phyloP scores from a whole-genome alignment of 2,888 invertebrate species.

The Hecatera dysodea region DNA sequence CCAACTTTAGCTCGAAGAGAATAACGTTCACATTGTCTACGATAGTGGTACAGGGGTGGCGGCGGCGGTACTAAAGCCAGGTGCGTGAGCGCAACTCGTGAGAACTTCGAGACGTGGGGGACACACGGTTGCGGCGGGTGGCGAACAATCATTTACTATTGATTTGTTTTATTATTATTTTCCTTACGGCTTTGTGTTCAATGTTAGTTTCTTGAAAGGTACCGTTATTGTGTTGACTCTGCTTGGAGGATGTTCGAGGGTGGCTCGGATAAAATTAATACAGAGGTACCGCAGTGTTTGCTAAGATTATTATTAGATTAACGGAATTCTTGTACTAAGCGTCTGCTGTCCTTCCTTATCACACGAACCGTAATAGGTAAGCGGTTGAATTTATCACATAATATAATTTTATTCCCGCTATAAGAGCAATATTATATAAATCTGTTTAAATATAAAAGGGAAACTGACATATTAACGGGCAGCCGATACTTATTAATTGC shows the following conservation, averaged over 20 bases:
- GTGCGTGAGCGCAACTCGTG: constrained; percentile 58
- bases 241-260: constrained; percentile 49
- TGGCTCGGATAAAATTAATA: constrained; percentile 47
- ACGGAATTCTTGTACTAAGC: background rate
- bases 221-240: constrained; percentile 45
- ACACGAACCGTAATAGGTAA: background rate
- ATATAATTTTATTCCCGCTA: too few relatives aligned
- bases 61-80: constrained; percentile 51
- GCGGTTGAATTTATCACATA: too few relatives aligned
- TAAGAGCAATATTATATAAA: too few relatives aligned
- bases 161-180: constrained; percentile 48
- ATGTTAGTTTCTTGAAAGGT: constrained; percentile 50
- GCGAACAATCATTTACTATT: constrained; percentile 34
- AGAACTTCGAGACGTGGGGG: constrained; percentile 60
- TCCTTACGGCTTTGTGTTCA: constrained; percentile 43
- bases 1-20: background rate
- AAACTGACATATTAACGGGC: too few relatives aligned
- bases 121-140: constrained; percentile 67
- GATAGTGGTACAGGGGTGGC: constrained; percentile 32
- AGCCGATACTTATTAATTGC: too few relatives aligned
- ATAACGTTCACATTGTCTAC: background rate
- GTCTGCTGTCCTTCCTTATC: background rate
- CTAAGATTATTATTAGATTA: background rate
- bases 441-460: too few relatives aligned
- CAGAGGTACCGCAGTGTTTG: constrained; percentile 12